Conservation (phyloP, 2,113 vertebrate species). For the Solenodon paradoxus region DNA sequence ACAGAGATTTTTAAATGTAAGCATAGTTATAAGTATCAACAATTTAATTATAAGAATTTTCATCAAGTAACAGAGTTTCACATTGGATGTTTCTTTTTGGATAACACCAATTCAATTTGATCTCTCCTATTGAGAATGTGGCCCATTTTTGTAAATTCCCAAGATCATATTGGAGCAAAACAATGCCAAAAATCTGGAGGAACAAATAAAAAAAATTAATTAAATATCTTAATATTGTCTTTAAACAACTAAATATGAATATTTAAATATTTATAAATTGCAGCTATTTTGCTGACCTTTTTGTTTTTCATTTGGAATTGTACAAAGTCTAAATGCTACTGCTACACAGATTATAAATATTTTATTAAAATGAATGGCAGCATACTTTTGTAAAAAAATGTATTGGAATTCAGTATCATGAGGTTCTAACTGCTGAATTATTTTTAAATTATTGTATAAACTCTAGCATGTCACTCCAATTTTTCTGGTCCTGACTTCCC, state of each 20-base stretch:
- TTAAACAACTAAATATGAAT: background rate
- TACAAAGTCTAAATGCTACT: background rate
- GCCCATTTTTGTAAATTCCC: background rate
- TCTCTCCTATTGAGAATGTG: background rate
- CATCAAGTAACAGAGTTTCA: background rate
- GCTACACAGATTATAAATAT: background rate
- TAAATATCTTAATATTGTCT: background rate
- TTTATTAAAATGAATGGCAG: slow-evolving; percentile 12
- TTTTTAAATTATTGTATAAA: background rate
- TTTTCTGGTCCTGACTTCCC: background rate
- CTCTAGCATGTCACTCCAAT: background rate
- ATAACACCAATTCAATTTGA: background rate
- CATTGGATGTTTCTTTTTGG: background rate
- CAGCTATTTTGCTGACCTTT: background rate
- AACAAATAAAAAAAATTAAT: background rate
- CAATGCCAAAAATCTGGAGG: background rate
- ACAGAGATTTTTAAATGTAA: background rate
- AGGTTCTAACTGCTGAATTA: background rate
- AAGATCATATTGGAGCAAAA: background rate
- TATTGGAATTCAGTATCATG: background rate
- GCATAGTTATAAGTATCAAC: slow-evolving; percentile 38
- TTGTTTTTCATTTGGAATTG: background rate
- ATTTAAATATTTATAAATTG: background rate
- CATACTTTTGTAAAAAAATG: background rate
- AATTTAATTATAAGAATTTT: slow-evolving; percentile 51